These are phyloP conservation scores for Heliocidaris erythrogramma DNA, from an alignment of 35 echinoderm and acorn worm genomes.

Conservation along the genomic window DNA sequence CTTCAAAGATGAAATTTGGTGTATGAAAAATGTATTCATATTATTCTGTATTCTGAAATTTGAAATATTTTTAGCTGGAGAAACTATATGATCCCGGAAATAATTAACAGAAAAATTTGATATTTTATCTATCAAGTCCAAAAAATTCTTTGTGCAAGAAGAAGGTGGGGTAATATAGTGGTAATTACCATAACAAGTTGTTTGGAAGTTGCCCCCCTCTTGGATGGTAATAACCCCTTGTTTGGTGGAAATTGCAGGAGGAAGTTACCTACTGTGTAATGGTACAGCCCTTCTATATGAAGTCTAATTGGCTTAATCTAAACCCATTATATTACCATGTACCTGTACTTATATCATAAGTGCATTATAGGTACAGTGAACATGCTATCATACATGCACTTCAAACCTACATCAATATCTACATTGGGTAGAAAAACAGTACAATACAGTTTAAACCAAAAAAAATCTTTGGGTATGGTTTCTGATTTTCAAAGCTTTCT, in stretches of 20 bases:
- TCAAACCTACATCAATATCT: background rate
- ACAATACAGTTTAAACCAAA: too few relatives aligned
- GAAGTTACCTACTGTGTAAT: background rate
- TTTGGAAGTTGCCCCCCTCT: slow-evolving; percentile 6
- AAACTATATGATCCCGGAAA: too few relatives aligned
- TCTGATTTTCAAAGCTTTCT: too few relatives aligned
- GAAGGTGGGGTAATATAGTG: background rate
- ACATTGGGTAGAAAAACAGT: too few relatives aligned
- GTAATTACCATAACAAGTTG: background rate
- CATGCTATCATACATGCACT: background rate
- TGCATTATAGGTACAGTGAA: background rate
- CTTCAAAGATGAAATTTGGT: background rate
- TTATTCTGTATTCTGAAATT: too few relatives aligned
- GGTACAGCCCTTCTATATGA: background rate
- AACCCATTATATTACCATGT: background rate
- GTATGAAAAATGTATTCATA: too few relatives aligned
- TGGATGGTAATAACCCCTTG: background rate
- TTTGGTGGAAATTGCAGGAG: background rate
- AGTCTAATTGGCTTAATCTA: background rate
- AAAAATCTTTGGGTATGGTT: too few relatives aligned
- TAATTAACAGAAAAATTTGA: too few relatives aligned
- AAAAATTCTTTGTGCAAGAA: background rate
- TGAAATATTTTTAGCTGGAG: too few relatives aligned
- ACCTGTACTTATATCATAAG: background rate
- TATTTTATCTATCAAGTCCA: too few relatives aligned